Evolutionary conservation across 2,797 vertebrate species (phyloP).

Genomic region (Antennarius maculatus): DNA sequence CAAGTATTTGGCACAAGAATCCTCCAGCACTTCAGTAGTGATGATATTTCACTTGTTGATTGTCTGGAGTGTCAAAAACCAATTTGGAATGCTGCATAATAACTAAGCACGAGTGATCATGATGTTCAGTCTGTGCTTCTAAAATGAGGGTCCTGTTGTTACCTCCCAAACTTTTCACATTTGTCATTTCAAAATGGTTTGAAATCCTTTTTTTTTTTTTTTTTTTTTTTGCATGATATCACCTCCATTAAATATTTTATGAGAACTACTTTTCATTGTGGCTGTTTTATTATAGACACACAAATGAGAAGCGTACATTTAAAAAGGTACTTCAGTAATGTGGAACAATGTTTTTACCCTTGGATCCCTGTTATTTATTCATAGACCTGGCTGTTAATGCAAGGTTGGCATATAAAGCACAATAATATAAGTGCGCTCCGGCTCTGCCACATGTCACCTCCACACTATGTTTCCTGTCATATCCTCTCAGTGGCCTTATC

Average conservation of each 20-base stretch:
- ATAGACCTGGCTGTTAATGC: too few relatives aligned
- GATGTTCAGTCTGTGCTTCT: conserved; percentile 40
- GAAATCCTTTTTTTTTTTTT: conserved; percentile 42
- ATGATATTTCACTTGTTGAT: conserved; percentile 24
- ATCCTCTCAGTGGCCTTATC: too few relatives aligned
- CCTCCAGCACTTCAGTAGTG: conserved; percentile 11
- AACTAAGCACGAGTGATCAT: not conserved
- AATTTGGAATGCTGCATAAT: conserved; percentile 13
- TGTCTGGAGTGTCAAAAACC: conserved; percentile 16
- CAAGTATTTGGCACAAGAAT: conserved; percentile 8
- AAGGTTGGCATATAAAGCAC: too few relatives aligned
- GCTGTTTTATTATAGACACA: conserved; percentile 10
- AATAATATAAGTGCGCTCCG: too few relatives aligned
- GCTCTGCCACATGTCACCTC: too few relatives aligned
- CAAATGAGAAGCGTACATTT: not conserved
- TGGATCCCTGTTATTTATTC: not conserved
- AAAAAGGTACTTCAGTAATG: too few relatives aligned
- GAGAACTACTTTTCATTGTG: conserved; percentile 50
- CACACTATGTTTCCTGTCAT: too few relatives aligned
- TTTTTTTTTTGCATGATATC: conserved; percentile 76
- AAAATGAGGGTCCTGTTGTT: conserved; percentile 34
- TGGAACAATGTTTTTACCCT: not conserved
- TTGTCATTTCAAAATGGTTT: conserved; percentile 62
- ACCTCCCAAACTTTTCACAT: conserved; percentile 41
- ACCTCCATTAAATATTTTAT: conserved; percentile 85